Base-by-base conservation (phyloP, 2,797 vertebrate species). In the Bradypodion ventrale region DNA sequence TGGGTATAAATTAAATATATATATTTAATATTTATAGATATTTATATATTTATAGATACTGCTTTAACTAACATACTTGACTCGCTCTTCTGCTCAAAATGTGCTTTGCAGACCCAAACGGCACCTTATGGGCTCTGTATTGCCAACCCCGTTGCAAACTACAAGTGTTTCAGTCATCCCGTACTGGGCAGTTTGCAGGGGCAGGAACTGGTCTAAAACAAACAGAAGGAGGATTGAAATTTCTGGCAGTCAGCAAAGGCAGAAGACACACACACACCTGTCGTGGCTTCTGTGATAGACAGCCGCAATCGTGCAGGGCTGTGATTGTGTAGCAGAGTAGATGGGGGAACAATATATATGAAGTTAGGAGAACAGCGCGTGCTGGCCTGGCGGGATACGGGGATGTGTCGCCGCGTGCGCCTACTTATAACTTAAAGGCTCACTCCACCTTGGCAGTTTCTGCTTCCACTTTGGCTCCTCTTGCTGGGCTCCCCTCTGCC, bases 1-100 rank as follows among this genome's bases (percentile, higher is more conserved):
- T 40, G 0, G 87, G 88, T 94, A 95, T 93, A 95, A 95, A 94
- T 93, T 84, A 83, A 91, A 93, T 87, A 76, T 89, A 89, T 62
- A 69, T 44, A 59, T 78, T 35, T 75, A 83, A 84, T 84, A 79
- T 49, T 78, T 78, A n/a, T 63, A 49, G 35, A 52, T 49, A 82
- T 82, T 73, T 82, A 37, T 62, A 76, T 76, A 75, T 60, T 60
- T 65, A 65, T 65, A 77, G n/a, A 81, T 37, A 62, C 42, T 15
- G 37, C 75, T 49, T 80, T 42, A 69, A 68, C 82, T 84, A 70
- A 37, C 65, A 7, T 37, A 46, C 63, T 35, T 2, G 40, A 46
- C 52, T 66, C 70, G 44, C 42, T 75, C 5, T 27, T 75, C 72
- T 69, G 62, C 62, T 68, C 62, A 87, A 78, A 86, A 90, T 85